These are phyloP conservation scores for Lates calcarifer DNA, from an alignment of 2,113 vertebrate species.

Conservation along the genomic window DNA sequence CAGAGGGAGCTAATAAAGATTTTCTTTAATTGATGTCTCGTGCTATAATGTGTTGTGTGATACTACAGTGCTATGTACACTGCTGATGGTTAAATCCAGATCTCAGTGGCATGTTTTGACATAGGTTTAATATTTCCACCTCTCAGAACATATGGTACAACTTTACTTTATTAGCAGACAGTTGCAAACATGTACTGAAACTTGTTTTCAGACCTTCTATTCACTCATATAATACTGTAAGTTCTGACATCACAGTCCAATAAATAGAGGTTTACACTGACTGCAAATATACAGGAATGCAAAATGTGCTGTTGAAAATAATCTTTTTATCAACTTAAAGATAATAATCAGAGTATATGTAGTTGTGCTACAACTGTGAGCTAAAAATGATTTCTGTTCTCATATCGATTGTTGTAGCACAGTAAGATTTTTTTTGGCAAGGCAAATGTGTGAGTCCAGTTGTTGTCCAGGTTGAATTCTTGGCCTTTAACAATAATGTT, in stretches of 20 bases:
- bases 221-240: slow-evolving; percentile 1
- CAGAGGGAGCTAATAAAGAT: slow-evolving; percentile 26
- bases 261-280: slow-evolving; percentile 32
- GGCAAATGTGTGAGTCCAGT: neutral
- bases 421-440: neutral
- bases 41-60: slow-evolving; percentile 2
- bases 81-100: slow-evolving; percentile 12
- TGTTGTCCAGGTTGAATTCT: slow-evolving; percentile 18
- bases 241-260: slow-evolving; percentile 52
- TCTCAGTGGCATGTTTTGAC: neutral
- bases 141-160: slow-evolving; percentile 18
- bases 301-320: neutral
- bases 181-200: slow-evolving; percentile 30
- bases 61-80: slow-evolving; percentile 5
- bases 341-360: neutral
- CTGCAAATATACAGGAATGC: slow-evolving; percentile 10
- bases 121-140: neutral
- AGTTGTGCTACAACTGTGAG: neutral
- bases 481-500: slow-evolving; percentile 18
- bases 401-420: neutral
- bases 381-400: neutral
- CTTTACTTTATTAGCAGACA: slow-evolving; percentile 28
- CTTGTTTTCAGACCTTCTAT: slow-evolving; percentile 22
- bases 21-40: slow-evolving; percentile 5
- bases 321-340: neutral